Evolutionary conservation across 2,888 invertebrate genomes (phyloP), one percentile per base, ranked within the genome.

Genomic region (Schizaphis graminum): DNA sequence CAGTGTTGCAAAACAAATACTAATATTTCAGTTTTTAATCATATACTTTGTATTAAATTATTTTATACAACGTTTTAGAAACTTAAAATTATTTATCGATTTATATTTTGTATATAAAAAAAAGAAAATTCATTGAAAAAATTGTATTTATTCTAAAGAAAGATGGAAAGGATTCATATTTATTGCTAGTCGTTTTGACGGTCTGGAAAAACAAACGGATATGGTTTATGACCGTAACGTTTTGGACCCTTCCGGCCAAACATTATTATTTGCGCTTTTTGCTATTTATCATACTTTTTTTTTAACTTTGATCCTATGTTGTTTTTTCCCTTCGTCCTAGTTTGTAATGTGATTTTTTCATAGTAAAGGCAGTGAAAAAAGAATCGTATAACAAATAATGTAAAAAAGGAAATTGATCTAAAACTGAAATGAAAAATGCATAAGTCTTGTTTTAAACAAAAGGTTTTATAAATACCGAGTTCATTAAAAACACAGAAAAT

Each of bases 161-260:
- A 92, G 24, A 92, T 53, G 53, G 53, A 53, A 53, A 88, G 67
- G 35, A 88, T 92, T 88, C 41, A 88, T 92, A 92, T 92, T 92
- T 92, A 92, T 92, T 87, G 88, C 92, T 41, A 53, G 92, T 67
- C 67, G 28, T 92, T 92, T 92, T 88, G 88, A 77, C 67, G 41
- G 88, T 92, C 88, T 92, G 10, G 57, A 67, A 92, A 92, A 88
- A 92, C 88, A 92, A 92, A 88, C 67, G 92, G 92, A 92, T 53
- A 92, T 88, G 87, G 67, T 92, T 92, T 53, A 92, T 77, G 67
- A 88, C 88, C 67, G 49, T 87, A 77, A 92, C 88, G 92, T 92
- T 92, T 92, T 92, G 88, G 88, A 88, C 88, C 92, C 53, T 88
- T 92, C 92, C 67, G 67, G 88, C 28, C 67, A 88, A 88, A 92